These are phyloP conservation scores for Stramonita haemastoma DNA, from an alignment of 2,888 invertebrate species.

Conservation along the genomic window DNA sequence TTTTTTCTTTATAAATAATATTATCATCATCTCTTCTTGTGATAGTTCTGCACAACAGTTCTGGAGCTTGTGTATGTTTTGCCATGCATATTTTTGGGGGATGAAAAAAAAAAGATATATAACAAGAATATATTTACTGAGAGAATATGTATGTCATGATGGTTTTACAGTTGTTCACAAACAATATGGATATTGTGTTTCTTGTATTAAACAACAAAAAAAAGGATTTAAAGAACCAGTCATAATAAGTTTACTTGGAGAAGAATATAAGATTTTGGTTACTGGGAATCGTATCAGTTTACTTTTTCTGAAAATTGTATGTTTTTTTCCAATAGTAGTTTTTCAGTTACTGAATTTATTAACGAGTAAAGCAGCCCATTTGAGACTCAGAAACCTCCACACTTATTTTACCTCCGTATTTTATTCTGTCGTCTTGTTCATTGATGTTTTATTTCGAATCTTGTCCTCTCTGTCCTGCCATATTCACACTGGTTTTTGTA, in stretches of 20 bases:
- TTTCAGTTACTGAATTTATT: too few species aligned
- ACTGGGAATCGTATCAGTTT: too few species aligned
- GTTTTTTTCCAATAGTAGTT: too few species aligned
- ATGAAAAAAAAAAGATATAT: not conserved
- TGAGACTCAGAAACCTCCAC: not conserved
- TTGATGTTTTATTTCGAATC: not conserved
- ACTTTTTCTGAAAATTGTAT: not conserved
- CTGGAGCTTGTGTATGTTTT: too few species aligned
- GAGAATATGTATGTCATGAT: too few species aligned
- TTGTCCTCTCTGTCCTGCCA: not conserved
- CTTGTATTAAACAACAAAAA: too few species aligned
- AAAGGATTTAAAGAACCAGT: too few species aligned
- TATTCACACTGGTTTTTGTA: not conserved
- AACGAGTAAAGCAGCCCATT: not conserved
- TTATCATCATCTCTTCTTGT: not conserved
- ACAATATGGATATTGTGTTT: too few species aligned
- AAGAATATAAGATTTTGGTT: too few species aligned
- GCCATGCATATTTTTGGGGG: not conserved
- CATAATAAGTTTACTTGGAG: too few species aligned
- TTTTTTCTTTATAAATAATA: not conserved
- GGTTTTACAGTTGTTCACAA: too few species aligned
- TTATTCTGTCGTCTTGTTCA: not conserved
- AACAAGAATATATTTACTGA: not conserved
- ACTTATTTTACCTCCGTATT: not conserved
- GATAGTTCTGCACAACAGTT: not conserved